phyloP scores from a whole-genome alignment of 2,797 vertebrate genomes.

The Pangasius krempfi region DNA sequence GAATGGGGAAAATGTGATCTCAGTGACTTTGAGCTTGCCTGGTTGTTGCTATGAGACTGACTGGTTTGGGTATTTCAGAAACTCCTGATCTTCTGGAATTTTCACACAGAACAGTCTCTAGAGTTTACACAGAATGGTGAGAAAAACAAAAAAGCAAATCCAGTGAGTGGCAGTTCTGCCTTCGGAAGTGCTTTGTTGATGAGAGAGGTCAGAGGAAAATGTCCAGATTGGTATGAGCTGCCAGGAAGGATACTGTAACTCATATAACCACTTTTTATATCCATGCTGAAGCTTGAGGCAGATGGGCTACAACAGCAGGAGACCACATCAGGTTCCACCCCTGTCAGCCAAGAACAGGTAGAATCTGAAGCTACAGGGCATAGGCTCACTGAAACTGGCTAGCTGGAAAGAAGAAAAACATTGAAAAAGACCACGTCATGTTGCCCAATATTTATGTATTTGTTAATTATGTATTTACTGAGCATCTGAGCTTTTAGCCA shows the following conservation, averaged over 20 bases:
- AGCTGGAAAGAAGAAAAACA: neutral
- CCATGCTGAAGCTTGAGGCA: neutral
- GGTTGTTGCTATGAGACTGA: neutral
- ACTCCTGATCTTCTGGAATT: neutral
- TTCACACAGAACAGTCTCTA: neutral
- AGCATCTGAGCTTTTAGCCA: neutral
- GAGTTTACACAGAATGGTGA: neutral
- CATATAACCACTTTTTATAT: neutral
- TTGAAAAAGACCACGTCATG: neutral
- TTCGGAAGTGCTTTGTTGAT: neutral
- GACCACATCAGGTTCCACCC: neutral
- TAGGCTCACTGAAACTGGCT: neutral
- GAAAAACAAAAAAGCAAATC: neutral
- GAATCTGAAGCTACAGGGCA: neutral
- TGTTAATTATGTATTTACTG: neutral
- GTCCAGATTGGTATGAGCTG: neutral
- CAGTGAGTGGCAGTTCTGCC: neutral
- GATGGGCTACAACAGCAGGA: neutral
- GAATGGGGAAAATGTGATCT: neutral
- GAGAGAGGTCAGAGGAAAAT: neutral
- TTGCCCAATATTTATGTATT: neutral
- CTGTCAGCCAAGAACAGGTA: neutral
- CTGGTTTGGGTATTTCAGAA: neutral
- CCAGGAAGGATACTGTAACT: neutral
- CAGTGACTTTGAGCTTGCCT: neutral